A percentile compares a stretch with the other conserved stretches of the same genome.
phyloP scores from a whole-genome alignment of 2,113 vertebrate genomes.

The Labeo catla region DNA sequence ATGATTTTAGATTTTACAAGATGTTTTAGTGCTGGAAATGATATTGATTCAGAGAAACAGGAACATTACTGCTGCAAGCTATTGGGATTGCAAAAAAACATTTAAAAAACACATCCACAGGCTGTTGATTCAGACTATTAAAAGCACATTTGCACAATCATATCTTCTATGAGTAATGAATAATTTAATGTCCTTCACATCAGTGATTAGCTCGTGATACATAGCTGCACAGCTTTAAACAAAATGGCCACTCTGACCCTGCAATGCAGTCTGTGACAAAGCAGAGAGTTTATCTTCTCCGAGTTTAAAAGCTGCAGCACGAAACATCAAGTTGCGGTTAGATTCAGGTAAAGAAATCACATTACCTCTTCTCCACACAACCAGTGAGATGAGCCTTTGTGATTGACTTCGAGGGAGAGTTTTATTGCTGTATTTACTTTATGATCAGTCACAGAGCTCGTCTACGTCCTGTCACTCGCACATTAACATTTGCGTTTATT shows the following conservation, averaged over 20 bases:
- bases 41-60: background rate
- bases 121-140: background rate
- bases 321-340: background rate
- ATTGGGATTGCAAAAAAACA: background rate
- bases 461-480: background rate
- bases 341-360: background rate
- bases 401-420: background rate
- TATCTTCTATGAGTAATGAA: background rate
- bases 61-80: background rate
- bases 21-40: background rate
- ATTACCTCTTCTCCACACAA: background rate
- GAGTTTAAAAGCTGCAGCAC: slow-evolving; percentile 17
- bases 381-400: background rate
- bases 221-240: background rate
- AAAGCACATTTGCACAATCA: background rate
- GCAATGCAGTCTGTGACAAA: slow-evolving; percentile 33
- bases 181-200: background rate
- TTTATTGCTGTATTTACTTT: background rate
- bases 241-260: slow-evolving; percentile 13
- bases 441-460: background rate
- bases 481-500: slow-evolving; percentile 22
- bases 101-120: background rate
- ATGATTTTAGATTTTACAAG: background rate
- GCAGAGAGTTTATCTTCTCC: background rate
- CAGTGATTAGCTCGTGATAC: background rate